Evolutionary conservation across 2,797 vertebrate species (phyloP).

Genomic region (Galago senegalensis): DNA sequence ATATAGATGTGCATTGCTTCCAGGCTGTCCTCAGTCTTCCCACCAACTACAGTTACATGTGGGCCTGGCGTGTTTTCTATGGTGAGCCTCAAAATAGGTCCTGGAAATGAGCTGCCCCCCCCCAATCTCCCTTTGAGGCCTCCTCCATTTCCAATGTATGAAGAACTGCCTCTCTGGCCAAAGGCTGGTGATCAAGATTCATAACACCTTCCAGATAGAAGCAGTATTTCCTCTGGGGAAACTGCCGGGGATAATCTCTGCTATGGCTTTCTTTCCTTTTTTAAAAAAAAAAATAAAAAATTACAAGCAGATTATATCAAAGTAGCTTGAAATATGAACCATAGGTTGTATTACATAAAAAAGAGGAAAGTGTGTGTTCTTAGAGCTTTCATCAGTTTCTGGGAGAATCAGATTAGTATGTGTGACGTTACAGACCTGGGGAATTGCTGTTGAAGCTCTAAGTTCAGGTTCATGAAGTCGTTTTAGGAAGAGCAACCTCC

Average conservation of each 20-base stretch:
- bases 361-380: not conserved
- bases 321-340: slow-evolving; percentile 4
- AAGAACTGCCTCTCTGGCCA: not conserved
- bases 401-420: not conserved
- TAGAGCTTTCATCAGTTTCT: not conserved
- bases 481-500: not conserved
- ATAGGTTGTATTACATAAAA: not conserved
- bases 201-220: not conserved
- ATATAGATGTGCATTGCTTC: not conserved
- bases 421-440: not conserved
- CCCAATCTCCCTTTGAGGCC: not conserved
- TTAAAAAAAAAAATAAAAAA: slow-evolving; percentile 29
- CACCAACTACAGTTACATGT: not conserved
- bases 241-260: not conserved
- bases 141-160: not conserved
- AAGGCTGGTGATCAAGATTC: not conserved
- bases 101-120: not conserved
- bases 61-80: not conserved
- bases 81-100: not conserved
- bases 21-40: not conserved
- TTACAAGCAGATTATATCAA: not conserved
- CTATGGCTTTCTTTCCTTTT: not conserved
- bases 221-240: not conserved
- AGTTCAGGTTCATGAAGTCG: not conserved
- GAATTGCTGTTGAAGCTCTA: not conserved